Evolutionary conservation across 2,113 vertebrate species (phyloP).

Genomic region (Corythornis vintsioides): DNA sequence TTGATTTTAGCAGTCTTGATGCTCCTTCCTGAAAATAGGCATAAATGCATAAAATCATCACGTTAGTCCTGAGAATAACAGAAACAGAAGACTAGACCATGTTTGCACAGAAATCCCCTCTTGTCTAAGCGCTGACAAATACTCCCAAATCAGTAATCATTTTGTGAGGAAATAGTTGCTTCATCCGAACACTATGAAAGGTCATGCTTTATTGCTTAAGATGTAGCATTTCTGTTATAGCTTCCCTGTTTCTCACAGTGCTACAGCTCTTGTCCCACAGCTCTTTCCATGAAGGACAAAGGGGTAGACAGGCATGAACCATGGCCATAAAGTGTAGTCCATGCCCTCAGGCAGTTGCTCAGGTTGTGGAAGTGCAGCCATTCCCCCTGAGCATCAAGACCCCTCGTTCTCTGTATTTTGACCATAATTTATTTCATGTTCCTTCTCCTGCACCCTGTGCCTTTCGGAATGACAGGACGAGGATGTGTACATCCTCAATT

Average conservation of each 20-base stretch:
- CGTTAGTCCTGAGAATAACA: neutral
- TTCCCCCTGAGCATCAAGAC: neutral
- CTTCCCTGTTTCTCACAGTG: neutral
- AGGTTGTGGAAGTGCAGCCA: neutral
- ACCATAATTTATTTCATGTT: neutral
- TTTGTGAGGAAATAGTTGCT: slow-evolving; percentile 24
- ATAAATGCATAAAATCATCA: neutral
- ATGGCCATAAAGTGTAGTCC: fast-evolving
- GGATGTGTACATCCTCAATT: fast-evolving
- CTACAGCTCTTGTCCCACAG: neutral
- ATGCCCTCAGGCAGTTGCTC: neutral
- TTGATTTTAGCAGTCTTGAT: neutral
- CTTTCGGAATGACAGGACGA: neutral
- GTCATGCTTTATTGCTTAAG: slow-evolving; percentile 18
- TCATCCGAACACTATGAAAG: neutral
- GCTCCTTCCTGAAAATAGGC: neutral
- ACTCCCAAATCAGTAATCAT: slow-evolving; percentile 11
- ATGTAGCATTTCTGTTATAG: neutral
- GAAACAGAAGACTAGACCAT: neutral
- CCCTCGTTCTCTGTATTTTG: fast-evolving
- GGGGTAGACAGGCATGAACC: neutral
- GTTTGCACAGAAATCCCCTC: slow-evolving; percentile 28
- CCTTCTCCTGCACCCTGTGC: fast-evolving
- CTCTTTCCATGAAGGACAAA: neutral
- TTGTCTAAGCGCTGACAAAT: neutral